Conservation (phyloP, 64 coral and sea anemone genomes). For the Montipora efflorescens region DNA sequence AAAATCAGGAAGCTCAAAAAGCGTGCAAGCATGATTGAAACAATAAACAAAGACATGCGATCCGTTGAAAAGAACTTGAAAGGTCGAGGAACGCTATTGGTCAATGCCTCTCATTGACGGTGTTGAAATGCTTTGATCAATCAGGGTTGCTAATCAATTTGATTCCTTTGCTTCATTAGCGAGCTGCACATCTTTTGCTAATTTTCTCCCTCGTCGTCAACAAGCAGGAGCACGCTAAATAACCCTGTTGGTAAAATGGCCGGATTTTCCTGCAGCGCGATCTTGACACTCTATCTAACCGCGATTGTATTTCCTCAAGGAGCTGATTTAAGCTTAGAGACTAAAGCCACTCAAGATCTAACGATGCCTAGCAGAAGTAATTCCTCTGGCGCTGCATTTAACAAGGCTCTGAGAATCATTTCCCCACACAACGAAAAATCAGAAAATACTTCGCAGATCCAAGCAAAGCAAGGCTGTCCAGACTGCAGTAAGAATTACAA, state of each 20-base stretch:
- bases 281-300: conserved; percentile 39
- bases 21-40: conserved; percentile 12
- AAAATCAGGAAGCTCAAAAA: neutral
- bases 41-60: conserved; percentile 57
- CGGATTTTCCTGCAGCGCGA: conserved; percentile 34
- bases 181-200: conserved; percentile 32
- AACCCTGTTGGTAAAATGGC: conserved; percentile 37
- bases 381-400: neutral
- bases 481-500: conserved; percentile 1
- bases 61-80: conserved; percentile 43
- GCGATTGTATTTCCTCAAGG: conserved; percentile 42
- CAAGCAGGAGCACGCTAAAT: neutral
- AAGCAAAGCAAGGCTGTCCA: neutral
- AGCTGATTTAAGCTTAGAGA: conserved; percentile 3
- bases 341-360: neutral
- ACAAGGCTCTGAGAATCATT: neutral
- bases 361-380: conserved; percentile 13
- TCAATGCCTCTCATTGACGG: conserved; percentile 11
- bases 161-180: conserved; percentile 32
- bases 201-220: neutral
- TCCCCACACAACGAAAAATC: neutral
- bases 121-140: conserved; percentile 52
- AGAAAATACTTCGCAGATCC: neutral
- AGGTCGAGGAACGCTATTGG: conserved; percentile 33
- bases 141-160: conserved; percentile 36